Base-by-base conservation (phyloP, 1,140 invertebrate species). In the Chironomus striatipennis region DNA sequence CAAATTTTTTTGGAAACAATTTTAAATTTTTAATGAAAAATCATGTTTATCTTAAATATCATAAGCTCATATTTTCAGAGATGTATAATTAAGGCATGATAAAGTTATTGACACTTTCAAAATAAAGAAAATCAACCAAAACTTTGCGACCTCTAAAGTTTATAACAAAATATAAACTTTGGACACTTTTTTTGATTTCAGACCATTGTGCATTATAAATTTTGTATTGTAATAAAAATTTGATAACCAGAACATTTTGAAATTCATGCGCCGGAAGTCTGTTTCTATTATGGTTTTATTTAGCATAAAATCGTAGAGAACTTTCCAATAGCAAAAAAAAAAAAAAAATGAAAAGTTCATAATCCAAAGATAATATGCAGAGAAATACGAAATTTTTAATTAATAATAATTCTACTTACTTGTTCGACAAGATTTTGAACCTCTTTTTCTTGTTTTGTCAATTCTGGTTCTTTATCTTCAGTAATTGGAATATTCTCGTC, bases 401-500 rank as follows among this genome's bases (percentile, higher is more conserved):
- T 15, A 75, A 75, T 42, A 77, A 34, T 2, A 34, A 34, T 73
- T 78, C n/a, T 84, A 20, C 65, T 70, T 20, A 95, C 93, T 88
- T 95, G 91, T 81, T 92, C 88, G 76, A 95, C 89, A 10, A 96
- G 82, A 82, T 90, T 88, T 74, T 91, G 90, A 75, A 96, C 87
- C 84, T 96, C 93, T 77, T 89, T 85, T 84, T 96, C 93, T 8
- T 91, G 92, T 82, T 93, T 93, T 79, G 90, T 92, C 73, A 90
- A 82, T 81, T 92, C 88, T 65, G 87, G 82, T 43, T 86, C 85
- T 43, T 83, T 83, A 74, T 83, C 86, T 9, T 91, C 90, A 65
- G 92, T 91, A 72, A 96, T 86, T n/a, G 95, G 95, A 85, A 97
- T 94, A 79, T 90, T 94, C 85, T 98, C 97, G 85, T 98, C 96